These are phyloP conservation scores for Homarus americanus DNA, from an alignment of 1,140 invertebrate genomes.

Conservation along the genomic window DNA sequence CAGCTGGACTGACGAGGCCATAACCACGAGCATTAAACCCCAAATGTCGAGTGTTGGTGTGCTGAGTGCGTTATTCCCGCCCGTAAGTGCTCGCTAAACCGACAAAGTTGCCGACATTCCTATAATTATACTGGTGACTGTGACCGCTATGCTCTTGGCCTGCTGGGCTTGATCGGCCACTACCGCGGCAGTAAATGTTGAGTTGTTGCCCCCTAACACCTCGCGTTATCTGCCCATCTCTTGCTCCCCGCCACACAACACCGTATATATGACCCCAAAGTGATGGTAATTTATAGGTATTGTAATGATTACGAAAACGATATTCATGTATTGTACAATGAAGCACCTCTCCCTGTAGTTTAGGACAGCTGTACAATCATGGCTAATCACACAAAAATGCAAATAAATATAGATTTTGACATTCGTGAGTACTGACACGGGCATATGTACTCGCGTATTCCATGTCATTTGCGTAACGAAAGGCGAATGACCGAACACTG, in stretches of 20 bases:
- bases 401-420: no score
- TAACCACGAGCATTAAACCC: conserved; percentile 12
- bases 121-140: conserved; percentile 10
- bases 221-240: neutral
- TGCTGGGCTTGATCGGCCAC: neutral
- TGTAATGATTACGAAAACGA: no score
- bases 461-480: no score
- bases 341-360: no score
- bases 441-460: no score
- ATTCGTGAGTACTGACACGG: no score
- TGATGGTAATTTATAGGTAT: no score
- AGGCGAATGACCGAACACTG: no score
- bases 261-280: no score
- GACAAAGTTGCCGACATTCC: conserved; percentile 17
- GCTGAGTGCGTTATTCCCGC: conserved; percentile 18
- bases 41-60: conserved; percentile 2
- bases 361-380: no score
- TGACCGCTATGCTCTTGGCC: neutral
- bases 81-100: conserved; percentile 6
- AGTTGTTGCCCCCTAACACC: conserved; percentile 2
- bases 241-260: neutral
- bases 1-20: neutral
- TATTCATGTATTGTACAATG: no score
- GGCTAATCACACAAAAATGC: no score
- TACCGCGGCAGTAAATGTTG: neutral